These are phyloP conservation scores for Chaenogobius annularis DNA, from an alignment of 2,113 vertebrate species.

Conservation along the genomic window DNA sequence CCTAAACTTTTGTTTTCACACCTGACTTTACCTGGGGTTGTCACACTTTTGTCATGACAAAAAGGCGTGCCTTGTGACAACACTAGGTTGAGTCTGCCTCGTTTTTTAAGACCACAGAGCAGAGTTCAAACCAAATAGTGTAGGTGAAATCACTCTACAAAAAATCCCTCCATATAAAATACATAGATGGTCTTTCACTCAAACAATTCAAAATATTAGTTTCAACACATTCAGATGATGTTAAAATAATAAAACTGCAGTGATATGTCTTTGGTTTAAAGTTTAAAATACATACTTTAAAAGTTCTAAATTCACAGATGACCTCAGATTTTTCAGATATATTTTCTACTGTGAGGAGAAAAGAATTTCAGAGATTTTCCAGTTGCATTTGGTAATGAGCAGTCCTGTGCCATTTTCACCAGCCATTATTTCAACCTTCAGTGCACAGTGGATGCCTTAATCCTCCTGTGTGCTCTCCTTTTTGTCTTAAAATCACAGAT, in stretches of 20 bases:
- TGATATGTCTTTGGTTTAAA: slow-evolving; percentile 30
- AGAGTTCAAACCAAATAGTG: too few species aligned
- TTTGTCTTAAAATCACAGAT: slow-evolving; percentile 70
- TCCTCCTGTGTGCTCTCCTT: slow-evolving; percentile 62
- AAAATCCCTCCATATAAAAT: slow-evolving; percentile 24
- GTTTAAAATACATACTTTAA: slow-evolving; percentile 18
- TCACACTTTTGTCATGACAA: too few species aligned
- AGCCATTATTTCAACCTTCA: slow-evolving; percentile 71
- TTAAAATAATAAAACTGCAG: slow-evolving; percentile 17
- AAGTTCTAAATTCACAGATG: neutral
- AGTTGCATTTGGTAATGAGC: slow-evolving; percentile 71
- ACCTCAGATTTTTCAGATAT: neutral
- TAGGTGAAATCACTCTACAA: neutral
- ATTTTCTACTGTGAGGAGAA: slow-evolving; percentile 37
- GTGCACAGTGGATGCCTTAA: slow-evolving; percentile 51
- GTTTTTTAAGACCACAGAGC: too few species aligned
- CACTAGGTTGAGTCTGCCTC: too few species aligned
- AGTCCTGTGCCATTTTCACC: slow-evolving; percentile 60
- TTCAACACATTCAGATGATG: neutral
- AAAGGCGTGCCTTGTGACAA: neutral
- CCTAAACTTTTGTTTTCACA: neutral
- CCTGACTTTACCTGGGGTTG: neutral
- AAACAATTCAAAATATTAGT: neutral
- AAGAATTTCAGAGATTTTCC: slow-evolving; percentile 39
- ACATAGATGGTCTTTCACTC: slow-evolving; percentile 13